Evolutionary conservation across 2,113 vertebrate species (phyloP).

Genomic region (Cynocephalus volans): DNA sequence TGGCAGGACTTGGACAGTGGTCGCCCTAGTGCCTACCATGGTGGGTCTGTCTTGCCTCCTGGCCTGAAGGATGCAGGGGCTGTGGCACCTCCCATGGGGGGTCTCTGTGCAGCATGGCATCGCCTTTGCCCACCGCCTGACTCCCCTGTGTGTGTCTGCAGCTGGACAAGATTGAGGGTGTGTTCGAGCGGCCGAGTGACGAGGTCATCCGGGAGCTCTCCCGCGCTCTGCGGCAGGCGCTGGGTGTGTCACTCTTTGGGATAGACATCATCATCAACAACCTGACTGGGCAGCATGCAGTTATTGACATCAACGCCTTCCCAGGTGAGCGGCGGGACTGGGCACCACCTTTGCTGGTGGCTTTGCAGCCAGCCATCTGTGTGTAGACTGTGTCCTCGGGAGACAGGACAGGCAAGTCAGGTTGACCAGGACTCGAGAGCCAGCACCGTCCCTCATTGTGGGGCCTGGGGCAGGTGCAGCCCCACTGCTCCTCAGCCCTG

Average conservation of each 20-base stretch:
- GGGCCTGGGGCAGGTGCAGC: background rate
- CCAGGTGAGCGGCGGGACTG: constrained; percentile 91
- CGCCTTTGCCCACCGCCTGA: fast-evolving
- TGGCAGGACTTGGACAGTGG: background rate
- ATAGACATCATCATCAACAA: constrained; percentile 99
- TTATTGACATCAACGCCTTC: constrained; percentile 99
- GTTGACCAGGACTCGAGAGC: too few relatives aligned
- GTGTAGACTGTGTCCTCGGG: fast-evolving
- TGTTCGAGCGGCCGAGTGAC: constrained; percentile 95
- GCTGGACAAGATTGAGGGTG: constrained; percentile 98
- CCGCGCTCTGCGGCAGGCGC: constrained; percentile 93
- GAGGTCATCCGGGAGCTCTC: constrained; percentile 97
- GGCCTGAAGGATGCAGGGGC: background rate
- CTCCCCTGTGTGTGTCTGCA: constrained; percentile 68
- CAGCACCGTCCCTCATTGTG: fast-evolving
- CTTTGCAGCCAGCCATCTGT: background rate
- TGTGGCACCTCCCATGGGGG: fast-evolving
- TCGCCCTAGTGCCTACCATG: fast-evolving
- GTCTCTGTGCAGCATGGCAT: fast-evolving
- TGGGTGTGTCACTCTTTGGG: constrained; percentile 97
- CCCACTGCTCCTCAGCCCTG: fast-evolving
- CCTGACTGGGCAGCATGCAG: constrained; percentile 97
- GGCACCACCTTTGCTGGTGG: fast-evolving
- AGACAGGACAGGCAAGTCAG: fast-evolving
- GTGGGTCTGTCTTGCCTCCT: background rate